Base-by-base conservation (phyloP, 2,113 vertebrate genomes). In the Noturus placidus region DNA sequence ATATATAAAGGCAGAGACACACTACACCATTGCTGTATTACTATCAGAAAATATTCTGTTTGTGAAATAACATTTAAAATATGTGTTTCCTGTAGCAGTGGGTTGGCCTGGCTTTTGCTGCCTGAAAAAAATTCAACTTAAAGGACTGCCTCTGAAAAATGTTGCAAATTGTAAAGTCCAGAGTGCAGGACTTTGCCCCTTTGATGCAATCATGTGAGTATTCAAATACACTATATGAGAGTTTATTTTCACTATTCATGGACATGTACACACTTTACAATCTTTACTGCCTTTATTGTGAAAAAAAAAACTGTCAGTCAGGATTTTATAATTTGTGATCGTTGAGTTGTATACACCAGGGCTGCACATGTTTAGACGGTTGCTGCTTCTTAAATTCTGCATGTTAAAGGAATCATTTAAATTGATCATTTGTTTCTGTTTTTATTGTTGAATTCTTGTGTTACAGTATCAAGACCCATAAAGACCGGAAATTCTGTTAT, bases 121-220 rank as follows among this genome's bases (percentile, higher is more conserved):
- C 86, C 61, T 90, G 13, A 90, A 38, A 70, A 83, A 15, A 8
- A 61, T 5, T 33, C 11, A 2, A 20, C n/a, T 22, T 17, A 0
- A 2, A 2, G 30, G 0, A 52, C 42, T 83, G 25, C 27, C 1
- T 25, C 17, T 6, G 10, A 61, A 33, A 10, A 83, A 20, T 25
- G 54, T 80, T n/a, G 27, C 27, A 3, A 9, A 30, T 56, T 90
- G 87, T 33, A 88, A 11, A 5, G 74, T 84, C 19, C 84, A 88
- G 79, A 63, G 0, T 9, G 70, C 84, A 56, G 89, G 87, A 88
- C 38, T 56, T 65, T 90, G 89, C 84, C 87, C 30, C 5, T 56
- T 90, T 57, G 10, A 86, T 27, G 89, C 89, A 17, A 25, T 86
- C 70, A 61, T 85, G 89, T 90, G 78, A 87, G 89, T 87, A 25